Percentiles rank a stretch among this genome's conserved stretches.
These are phyloP conservation scores for Luffia ferchaultella DNA, from an alignment of 2,888 invertebrate species.

Conservation along the genomic window DNA sequence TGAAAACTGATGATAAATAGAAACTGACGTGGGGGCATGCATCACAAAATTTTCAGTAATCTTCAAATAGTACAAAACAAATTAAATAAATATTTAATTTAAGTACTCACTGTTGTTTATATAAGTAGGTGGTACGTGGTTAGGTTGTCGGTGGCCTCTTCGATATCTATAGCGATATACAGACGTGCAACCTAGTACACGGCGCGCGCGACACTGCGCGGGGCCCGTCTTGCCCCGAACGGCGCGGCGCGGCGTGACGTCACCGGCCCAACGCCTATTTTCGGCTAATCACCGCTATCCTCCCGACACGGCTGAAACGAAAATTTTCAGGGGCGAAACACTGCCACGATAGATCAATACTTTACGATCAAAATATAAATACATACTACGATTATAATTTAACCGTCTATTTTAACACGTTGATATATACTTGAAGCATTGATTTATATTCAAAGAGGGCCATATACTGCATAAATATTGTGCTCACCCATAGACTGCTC, in stretches of 20 bases:
- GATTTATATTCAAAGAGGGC: no score
- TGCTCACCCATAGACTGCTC: no score
- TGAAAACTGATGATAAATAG: background rate
- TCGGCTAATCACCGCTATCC: slow-evolving; percentile 28
- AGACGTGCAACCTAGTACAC: slow-evolving; percentile 51
- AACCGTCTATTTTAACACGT: no score
- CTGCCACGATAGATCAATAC: no score
- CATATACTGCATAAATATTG: no score
- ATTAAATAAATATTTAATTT: background rate
- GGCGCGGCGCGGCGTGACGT: slow-evolving; percentile 55
- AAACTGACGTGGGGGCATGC: background rate
- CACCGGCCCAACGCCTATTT: slow-evolving; percentile 66
- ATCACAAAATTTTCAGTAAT: background rate
- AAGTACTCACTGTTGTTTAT: background rate
- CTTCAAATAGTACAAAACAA: background rate
- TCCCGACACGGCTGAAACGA: background rate
- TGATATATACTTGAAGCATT: no score
- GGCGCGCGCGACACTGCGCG: slow-evolving; percentile 66
- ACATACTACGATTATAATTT: no score
- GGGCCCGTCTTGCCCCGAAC: slow-evolving; percentile 66
- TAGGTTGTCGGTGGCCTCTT: slow-evolving; percentile 22
- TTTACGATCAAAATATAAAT: no score
- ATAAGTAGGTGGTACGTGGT: slow-evolving; percentile 19
- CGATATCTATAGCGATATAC: slow-evolving; percentile 13
- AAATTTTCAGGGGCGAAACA: background rate